Percentiles rank a stretch among this genome's conserved stretches.
phyloP scores from a whole-genome alignment of 37 sponge, comb jelly and placozoan genomes.

The Bolinopsis microptera region DNA sequence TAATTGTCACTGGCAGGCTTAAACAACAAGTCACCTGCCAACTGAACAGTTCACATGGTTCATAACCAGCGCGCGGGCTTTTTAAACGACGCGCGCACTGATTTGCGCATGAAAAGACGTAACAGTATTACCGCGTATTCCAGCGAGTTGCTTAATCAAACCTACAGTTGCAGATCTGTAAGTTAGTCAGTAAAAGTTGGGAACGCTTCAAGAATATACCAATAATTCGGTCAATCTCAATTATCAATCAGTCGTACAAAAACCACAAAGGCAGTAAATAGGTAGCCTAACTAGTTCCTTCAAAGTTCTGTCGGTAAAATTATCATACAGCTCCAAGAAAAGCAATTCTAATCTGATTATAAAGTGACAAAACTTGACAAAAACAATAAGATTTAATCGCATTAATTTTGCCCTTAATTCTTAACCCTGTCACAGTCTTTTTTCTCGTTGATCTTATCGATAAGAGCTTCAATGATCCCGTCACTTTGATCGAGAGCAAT shows the following conservation, averaged over 20 bases:
- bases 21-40: too few relatives aligned
- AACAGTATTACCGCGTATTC: constrained; percentile 28
- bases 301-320: too few relatives aligned
- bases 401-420: neutral
- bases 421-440: neutral
- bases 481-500: neutral
- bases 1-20: too few relatives aligned
- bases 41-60: neutral
- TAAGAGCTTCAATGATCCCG: neutral
- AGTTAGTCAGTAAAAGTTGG: neutral
- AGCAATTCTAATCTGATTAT: too few relatives aligned
- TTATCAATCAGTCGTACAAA: neutral
- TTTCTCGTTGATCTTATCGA: neutral
- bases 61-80: neutral
- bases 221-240: neutral
- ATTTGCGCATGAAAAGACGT: neutral
- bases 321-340: too few relatives aligned
- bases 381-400: too few relatives aligned
- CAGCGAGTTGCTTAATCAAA: neutral
- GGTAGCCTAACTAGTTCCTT: neutral
- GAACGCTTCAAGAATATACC: neutral
- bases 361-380: too few relatives aligned
- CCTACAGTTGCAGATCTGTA: too few relatives aligned
- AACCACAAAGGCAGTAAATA: neutral
- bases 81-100: neutral